Conservation (phyloP, 2,888 invertebrate species). For the Hemicrepidius hirtus region DNA sequence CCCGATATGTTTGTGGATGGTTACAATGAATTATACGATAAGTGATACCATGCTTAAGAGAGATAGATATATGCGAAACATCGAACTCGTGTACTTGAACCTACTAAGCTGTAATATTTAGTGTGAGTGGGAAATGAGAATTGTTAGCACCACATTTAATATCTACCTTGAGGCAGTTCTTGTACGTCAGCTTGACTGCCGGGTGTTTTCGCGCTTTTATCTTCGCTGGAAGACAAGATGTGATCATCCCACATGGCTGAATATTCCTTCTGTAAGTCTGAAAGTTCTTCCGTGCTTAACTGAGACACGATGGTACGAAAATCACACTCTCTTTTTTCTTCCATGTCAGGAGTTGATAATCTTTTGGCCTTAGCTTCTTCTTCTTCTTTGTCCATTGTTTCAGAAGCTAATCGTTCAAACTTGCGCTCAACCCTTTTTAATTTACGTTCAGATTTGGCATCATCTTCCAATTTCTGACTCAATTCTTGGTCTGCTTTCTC, state of each 20-base stretch:
- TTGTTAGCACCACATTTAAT: slow-evolving; percentile 63
- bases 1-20: slow-evolving; percentile 68
- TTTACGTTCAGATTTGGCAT: slow-evolving; percentile 67
- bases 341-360: slow-evolving; percentile 67
- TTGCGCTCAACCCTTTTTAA: slow-evolving; percentile 72
- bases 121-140: slow-evolving; percentile 43
- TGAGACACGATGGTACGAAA: slow-evolving; percentile 73
- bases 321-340: slow-evolving; percentile 69
- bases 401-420: slow-evolving; percentile 74
- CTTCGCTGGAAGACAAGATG: slow-evolving; percentile 70
- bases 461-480: slow-evolving; percentile 45
- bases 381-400: slow-evolving; percentile 69
- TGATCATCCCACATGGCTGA: slow-evolving; percentile 72
- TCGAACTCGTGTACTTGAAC: slow-evolving; percentile 44
- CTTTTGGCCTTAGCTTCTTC: slow-evolving; percentile 63
- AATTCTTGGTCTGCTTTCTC: slow-evolving; percentile 63
- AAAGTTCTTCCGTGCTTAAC: slow-evolving; percentile 73
- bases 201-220: slow-evolving; percentile 70
- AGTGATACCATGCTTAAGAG: slow-evolving; percentile 48
- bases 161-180: slow-evolving; percentile 73
- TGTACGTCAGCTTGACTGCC: slow-evolving; percentile 71
- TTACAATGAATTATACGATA: slow-evolving; percentile 46
- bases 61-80: slow-evolving; percentile 44
- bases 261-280: slow-evolving; percentile 73
- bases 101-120: slow-evolving; percentile 46